A percentile compares a stretch with the other conserved stretches of the same genome.
Evolutionary conservation across 1,140 invertebrate species (phyloP).

Genomic region (Trachymyrmex septentrionalis): DNA sequence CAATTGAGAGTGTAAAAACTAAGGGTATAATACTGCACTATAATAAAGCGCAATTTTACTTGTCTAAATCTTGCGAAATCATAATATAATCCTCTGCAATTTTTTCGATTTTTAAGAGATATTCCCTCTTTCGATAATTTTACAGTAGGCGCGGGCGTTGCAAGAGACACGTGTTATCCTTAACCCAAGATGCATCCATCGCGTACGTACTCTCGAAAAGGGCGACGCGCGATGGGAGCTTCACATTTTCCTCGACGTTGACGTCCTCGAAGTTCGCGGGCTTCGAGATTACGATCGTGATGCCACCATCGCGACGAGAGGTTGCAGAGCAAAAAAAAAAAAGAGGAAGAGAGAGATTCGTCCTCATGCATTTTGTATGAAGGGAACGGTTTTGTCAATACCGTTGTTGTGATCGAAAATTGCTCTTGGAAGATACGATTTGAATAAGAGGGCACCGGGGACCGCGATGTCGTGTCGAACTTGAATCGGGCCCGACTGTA

Average conservation of each 20-base stretch:
- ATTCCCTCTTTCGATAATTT: constrained; percentile 19
- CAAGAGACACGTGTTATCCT: constrained; percentile 39
- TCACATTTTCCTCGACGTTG: constrained; percentile 44
- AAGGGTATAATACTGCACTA: not conserved
- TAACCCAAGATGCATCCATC: constrained; percentile 7
- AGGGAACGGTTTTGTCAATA: constrained; percentile 82
- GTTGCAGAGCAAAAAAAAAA: not conserved
- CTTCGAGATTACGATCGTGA: constrained; percentile 31
- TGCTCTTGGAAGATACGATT: constrained; percentile 81
- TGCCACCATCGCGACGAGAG: constrained; percentile 13
- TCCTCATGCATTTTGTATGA: constrained; percentile 81
- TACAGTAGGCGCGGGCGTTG: not conserved
- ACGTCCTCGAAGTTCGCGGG: constrained; percentile 30
- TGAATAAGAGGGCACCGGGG: constrained; percentile 80
- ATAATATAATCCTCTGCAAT: not conserved
- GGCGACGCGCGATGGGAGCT: constrained; percentile 1
- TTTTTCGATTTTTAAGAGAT: constrained; percentile 8
- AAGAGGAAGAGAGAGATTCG: constrained; percentile 60
- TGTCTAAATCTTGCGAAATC: not conserved
- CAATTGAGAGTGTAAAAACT: not conserved
- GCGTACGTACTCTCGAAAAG: constrained; percentile 21
- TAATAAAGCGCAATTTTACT: not conserved
- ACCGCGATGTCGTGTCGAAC: constrained; percentile 73
- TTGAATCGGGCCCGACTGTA: constrained; percentile 76
- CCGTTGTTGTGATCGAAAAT: constrained; percentile 82